These are phyloP conservation scores for Mus spicilegus DNA, from an alignment of 2,113 vertebrate genomes.

Conservation along the genomic window DNA sequence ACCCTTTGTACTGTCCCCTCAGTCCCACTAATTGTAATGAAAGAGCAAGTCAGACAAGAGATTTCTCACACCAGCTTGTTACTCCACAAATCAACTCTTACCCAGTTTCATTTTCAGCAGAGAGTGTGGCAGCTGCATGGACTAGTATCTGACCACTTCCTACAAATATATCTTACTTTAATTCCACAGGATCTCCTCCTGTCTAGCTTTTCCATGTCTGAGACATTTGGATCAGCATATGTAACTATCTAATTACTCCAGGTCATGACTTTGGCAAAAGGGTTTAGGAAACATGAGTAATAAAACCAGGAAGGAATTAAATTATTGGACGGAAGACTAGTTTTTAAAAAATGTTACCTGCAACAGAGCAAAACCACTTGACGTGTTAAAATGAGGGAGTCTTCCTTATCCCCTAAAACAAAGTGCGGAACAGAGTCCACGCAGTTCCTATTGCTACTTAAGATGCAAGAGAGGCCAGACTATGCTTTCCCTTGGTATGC, in stretches of 20 bases:
- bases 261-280: slow-evolving; percentile 1
- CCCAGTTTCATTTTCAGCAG: not conserved
- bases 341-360: not conserved
- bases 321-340: slow-evolving; percentile 12
- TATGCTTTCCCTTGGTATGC: not conserved
- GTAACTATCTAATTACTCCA: not conserved
- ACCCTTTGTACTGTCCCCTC: slow-evolving; percentile 57
- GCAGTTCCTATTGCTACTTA: fast-evolving
- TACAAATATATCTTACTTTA: not conserved
- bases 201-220: not conserved
- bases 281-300: slow-evolving; percentile 43
- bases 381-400: not conserved
- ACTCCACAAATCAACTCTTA: not conserved
- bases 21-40: not conserved
- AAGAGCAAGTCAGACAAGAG: not conserved
- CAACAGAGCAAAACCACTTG: slow-evolving; percentile 17
- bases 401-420: not conserved
- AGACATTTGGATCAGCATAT: not conserved
- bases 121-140: not conserved
- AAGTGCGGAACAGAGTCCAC: not conserved
- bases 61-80: not conserved
- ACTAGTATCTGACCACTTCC: not conserved
- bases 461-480: not conserved
- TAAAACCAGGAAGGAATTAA: slow-evolving; percentile 65
- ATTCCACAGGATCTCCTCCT: not conserved